Percentiles rank a stretch among this genome's conserved stretches.
phyloP scores from a whole-genome alignment of 1,140 invertebrate species.

The Bombus picipes region DNA sequence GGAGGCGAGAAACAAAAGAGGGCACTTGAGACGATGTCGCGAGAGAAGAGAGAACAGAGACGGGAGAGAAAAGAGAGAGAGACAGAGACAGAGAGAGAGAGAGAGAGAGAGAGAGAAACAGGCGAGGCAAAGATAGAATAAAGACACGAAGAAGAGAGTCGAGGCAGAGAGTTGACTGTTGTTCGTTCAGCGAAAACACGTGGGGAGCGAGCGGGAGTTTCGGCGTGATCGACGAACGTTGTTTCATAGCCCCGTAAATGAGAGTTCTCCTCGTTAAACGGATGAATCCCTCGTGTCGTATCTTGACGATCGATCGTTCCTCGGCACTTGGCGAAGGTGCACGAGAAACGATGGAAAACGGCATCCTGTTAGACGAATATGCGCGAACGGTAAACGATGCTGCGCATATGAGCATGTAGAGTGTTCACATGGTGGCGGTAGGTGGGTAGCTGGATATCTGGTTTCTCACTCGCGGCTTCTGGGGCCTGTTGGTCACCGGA shows the following conservation, averaged over 20 bases:
- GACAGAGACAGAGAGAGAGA: neutral
- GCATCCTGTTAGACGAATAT: slow-evolving; percentile 38
- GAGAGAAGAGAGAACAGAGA: slow-evolving; percentile 1
- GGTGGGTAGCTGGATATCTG: slow-evolving; percentile 2
- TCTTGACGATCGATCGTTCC: slow-evolving; percentile 35
- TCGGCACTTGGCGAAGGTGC: neutral
- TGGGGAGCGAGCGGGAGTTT: slow-evolving; percentile 46
- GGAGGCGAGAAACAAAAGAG: neutral
- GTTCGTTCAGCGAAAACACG: slow-evolving; percentile 56
- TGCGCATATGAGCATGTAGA: slow-evolving; percentile 25
- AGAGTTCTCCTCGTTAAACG: neutral
- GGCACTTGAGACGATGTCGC: slow-evolving; percentile 25
- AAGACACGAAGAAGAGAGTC: slow-evolving; percentile 17
- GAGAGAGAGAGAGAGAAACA: neutral
- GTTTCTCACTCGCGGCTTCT: neutral
- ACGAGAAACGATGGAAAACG: slow-evolving; percentile 11
- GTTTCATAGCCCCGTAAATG: neutral
- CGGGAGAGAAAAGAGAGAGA: slow-evolving; percentile 22
- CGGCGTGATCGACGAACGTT: slow-evolving; percentile 21
- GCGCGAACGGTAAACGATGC: slow-evolving; percentile 33
- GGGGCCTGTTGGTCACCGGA: slow-evolving; percentile 19
- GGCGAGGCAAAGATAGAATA: slow-evolving; percentile 24
- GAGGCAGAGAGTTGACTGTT: slow-evolving; percentile 20
- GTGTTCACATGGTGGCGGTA: slow-evolving; percentile 14
- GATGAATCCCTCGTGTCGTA: neutral